Percentiles rank a stretch among this genome's conserved stretches.
Conservation (phyloP, 2,113 vertebrate genomes). For the Lasiurus cinereus region DNA sequence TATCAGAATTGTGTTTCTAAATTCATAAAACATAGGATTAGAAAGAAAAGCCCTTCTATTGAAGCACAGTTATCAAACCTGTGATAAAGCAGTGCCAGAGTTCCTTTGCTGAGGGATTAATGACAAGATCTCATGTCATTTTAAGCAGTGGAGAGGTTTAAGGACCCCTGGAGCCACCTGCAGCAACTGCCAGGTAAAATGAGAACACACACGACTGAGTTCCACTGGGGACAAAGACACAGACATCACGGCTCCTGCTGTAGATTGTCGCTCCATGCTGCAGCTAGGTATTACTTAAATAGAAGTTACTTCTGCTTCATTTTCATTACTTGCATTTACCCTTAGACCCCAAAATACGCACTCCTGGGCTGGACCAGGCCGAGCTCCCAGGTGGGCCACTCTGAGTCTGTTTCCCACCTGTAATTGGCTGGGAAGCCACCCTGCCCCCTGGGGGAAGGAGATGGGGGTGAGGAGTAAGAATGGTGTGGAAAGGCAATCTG, state of each 20-base stretch:
- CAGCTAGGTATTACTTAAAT: not conserved
- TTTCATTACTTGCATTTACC: not conserved
- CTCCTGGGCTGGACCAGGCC: not conserved
- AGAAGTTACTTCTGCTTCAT: not conserved
- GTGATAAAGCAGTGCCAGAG: rapidly evolving
- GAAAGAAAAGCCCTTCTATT: not conserved
- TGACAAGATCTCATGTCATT: not conserved
- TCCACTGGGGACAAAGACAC: not conserved
- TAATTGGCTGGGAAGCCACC: not conserved
- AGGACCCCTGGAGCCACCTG: not conserved
- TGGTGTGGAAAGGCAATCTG: not conserved
- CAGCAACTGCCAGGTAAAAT: not conserved
- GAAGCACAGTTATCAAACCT: not conserved
- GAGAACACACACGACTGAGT: not conserved
- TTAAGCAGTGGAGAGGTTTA: not conserved
- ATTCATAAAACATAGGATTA: not conserved
- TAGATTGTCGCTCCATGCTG: not conserved
- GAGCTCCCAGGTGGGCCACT: too few species aligned
- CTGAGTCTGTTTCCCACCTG: not conserved
- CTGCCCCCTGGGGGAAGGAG: not conserved
- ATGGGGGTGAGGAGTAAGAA: rapidly evolving
- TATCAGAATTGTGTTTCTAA: not conserved
- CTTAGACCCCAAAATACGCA: not conserved
- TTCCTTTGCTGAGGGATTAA: not conserved
- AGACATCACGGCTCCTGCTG: not conserved